Percentiles rank a stretch among this genome's conserved stretches.
These are phyloP conservation scores for Ips typographus DNA, from an alignment of 1,140 invertebrate species.

Conservation along the genomic window DNA sequence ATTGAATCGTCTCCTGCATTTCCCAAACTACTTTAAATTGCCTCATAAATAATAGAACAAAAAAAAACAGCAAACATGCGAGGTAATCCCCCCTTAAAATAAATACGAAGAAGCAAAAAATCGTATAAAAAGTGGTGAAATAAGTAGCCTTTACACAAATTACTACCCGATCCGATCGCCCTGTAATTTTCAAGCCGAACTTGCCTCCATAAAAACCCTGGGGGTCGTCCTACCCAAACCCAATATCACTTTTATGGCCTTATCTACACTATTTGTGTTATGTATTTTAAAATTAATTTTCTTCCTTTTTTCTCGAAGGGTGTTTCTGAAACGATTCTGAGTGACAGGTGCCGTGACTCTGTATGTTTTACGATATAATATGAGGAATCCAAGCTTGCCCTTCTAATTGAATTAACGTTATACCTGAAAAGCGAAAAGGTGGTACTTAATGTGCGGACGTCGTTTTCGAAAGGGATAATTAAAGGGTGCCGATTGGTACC, in stretches of 20 bases:
- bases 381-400: constrained; percentile 1
- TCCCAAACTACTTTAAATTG: too few relatives aligned
- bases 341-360: constrained; percentile 27
- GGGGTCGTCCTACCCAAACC: constrained; percentile 28
- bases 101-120: constrained; percentile 2
- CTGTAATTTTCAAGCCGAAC: constrained; percentile 44
- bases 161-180: constrained; percentile 37
- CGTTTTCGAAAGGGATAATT: not conserved
- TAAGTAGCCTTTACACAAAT: constrained; percentile 46
- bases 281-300: constrained; percentile 39
- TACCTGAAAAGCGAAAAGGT: constrained; percentile 16
- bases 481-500: not conserved
- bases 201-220: constrained; percentile 32
- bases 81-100: too few relatives aligned
- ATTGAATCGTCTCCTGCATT: too few relatives aligned
- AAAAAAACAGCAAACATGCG: too few relatives aligned
- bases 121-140: constrained; percentile 29
- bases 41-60: too few relatives aligned
- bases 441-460: constrained; percentile 1
- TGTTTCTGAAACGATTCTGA: constrained; percentile 11
- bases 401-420: constrained; percentile 16
- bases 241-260: constrained; percentile 36
- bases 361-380: constrained; percentile 19
- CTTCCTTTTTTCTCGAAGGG: constrained; percentile 20
- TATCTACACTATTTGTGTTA: constrained; percentile 43